Conservation (phyloP, 2,888 invertebrate species). For the Thecocarcelia acutangulata region DNA sequence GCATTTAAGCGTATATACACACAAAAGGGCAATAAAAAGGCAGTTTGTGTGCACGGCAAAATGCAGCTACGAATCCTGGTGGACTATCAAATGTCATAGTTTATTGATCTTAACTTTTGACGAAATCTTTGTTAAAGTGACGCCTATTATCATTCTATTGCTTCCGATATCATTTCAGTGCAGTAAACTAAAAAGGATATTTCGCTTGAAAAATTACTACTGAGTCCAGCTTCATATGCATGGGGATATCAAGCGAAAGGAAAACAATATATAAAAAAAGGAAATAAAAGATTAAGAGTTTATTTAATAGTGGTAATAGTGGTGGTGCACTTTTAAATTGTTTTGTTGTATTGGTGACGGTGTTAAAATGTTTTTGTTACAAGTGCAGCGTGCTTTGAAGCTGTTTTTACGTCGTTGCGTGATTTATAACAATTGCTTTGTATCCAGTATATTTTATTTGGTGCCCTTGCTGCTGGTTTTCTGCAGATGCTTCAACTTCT, state of each 20-base stretch:
- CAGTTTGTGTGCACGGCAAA: too few species aligned
- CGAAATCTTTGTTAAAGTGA: too few species aligned
- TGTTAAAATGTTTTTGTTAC: constrained; percentile 34
- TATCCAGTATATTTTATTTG: constrained; percentile 48
- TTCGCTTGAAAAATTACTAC: background rate
- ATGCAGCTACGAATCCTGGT: too few species aligned
- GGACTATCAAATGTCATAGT: too few species aligned
- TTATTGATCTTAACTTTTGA: too few species aligned
- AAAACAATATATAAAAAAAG: background rate
- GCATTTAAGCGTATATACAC: too few species aligned
- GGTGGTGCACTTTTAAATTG: constrained; percentile 18
- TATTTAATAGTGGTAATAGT: constrained; percentile 20
- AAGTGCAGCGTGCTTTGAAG: constrained; percentile 25
- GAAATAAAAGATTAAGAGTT: constrained; percentile 40
- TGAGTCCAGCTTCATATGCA: background rate
- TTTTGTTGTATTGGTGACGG: constrained; percentile 34
- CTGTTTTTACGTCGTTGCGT: constrained; percentile 55
- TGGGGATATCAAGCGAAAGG: background rate
- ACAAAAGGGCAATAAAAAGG: too few species aligned
- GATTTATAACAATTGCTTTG: constrained; percentile 70
- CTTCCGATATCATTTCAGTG: too few species aligned
- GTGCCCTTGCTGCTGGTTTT: constrained; percentile 17
- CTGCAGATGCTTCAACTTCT: constrained; percentile 41
- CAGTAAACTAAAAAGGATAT: too few species aligned
- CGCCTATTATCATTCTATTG: too few species aligned